Evolutionary conservation across 2,797 vertebrate genomes (phyloP).

Genomic region (Phataginus tricuspis): DNA sequence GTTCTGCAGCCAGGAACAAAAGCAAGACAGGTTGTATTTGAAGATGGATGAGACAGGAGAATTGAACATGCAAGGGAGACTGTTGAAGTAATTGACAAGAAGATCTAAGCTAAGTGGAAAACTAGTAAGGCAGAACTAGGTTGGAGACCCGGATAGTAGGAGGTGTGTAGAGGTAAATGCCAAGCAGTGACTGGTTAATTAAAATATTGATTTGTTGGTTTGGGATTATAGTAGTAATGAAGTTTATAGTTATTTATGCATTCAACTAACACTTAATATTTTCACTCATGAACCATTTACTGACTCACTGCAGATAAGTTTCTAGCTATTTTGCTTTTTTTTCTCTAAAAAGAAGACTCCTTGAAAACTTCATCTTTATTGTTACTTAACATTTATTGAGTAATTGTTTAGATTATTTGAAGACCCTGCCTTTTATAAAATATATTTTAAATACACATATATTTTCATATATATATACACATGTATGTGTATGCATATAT

Average conservation of each 20-base stretch:
- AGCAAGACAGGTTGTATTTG: background rate
- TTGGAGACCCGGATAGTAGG: background rate
- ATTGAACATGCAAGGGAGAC: slow-evolving; percentile 9
- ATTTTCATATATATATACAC: too few species aligned
- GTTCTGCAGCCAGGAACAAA: slow-evolving; percentile 36
- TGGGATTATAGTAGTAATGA: background rate
- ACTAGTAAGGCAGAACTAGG: background rate
- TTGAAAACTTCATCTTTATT: background rate
- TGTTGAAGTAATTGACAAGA: slow-evolving; percentile 10
- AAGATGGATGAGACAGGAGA: slow-evolving; percentile 16
- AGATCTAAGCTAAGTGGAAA: background rate
- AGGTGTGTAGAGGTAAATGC: background rate
- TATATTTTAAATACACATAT: too few species aligned
- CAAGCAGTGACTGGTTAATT: background rate
- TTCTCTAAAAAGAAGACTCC: slow-evolving; percentile 9
- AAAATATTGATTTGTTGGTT: slow-evolving; percentile 20
- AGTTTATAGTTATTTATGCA: background rate
- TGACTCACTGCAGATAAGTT: slow-evolving; percentile 21
- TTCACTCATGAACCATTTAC: background rate
- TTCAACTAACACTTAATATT: background rate
- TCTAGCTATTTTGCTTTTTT: slow-evolving; percentile 52
- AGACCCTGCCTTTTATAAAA: background rate
- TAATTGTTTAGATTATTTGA: slow-evolving; percentile 49
- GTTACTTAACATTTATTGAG: slow-evolving; percentile 14
- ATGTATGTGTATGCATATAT: too few species aligned